Conservation (phyloP, 1,140 invertebrate species). For the Drosophila sechellia region DNA sequence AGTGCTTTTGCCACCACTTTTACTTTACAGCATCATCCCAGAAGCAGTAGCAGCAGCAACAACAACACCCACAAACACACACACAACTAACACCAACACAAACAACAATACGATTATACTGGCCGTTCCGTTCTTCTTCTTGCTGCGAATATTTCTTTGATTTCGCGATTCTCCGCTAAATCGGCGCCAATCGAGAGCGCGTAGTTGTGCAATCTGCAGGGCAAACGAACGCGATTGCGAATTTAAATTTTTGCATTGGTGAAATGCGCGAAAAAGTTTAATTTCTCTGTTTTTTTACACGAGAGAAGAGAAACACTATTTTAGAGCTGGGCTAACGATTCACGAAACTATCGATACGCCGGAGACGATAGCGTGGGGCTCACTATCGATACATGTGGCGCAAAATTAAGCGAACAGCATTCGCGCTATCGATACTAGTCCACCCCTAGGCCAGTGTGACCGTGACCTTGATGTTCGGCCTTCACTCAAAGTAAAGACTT, state of each 20-base stretch:
- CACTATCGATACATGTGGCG: not conserved
- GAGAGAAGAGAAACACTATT: slow-evolving; percentile 1
- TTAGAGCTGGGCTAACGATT: slow-evolving; percentile 1
- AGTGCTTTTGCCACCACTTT: slow-evolving; percentile 40
- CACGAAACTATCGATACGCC: slow-evolving; percentile 1
- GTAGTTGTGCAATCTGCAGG: not conserved
- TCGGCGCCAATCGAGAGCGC: slow-evolving; percentile 2
- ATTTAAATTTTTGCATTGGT: slow-evolving; percentile 33
- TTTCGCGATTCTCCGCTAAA: slow-evolving; percentile 23
- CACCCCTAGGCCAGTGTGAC: not conserved
- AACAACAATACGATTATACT: slow-evolving; percentile 33
- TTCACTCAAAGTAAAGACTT: not conserved
- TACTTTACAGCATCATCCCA: slow-evolving; percentile 35
- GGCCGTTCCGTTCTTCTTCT: slow-evolving; percentile 37
- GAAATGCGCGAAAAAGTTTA: slow-evolving; percentile 68
- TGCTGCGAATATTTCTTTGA: slow-evolving; percentile 29
- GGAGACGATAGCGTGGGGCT: not conserved
- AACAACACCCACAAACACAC: slow-evolving; percentile 19
- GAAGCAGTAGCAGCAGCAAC: slow-evolving; percentile 15
- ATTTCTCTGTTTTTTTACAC: slow-evolving; percentile 68
- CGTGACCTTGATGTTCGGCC: not conserved
- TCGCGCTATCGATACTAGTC: not conserved
- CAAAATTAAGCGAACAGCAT: not conserved
- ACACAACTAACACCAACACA: slow-evolving; percentile 27
- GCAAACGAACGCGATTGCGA: not conserved